Percentiles rank a stretch among this genome's conserved stretches.
Evolutionary conservation across 2,113 vertebrate genomes (phyloP).

Genomic region (Emberiza fucata): DNA sequence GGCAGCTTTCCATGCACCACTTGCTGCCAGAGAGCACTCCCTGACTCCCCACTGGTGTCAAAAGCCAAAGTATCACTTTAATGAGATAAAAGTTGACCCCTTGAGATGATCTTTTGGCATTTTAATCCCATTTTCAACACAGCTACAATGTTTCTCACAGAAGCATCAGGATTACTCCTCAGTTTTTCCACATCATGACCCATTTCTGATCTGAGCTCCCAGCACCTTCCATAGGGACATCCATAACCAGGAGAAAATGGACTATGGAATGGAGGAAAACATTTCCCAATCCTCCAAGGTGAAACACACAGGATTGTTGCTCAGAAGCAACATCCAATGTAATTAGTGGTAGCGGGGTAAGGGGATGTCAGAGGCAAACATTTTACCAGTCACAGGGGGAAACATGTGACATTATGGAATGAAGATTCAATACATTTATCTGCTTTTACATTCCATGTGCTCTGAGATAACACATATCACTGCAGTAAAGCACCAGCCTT

Average conservation of each 20-base stretch:
- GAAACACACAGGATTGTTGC: neutral
- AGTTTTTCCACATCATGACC: neutral
- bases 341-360: neutral
- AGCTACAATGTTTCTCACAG: neutral
- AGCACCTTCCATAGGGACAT: neutral
- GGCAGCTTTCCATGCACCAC: neutral
- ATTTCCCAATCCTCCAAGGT: neutral
- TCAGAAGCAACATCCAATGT: neutral
- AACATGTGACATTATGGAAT: rapidly evolving
- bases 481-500: neutral
- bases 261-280: neutral
- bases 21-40: neutral
- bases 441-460: neutral
- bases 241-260: neutral
- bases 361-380: neutral
- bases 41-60: neutral
- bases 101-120: neutral
- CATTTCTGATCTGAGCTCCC: neutral
- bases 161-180: neutral
- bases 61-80: slow-evolving; percentile 16
- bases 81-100: neutral
- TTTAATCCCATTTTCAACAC: slow-evolving; percentile 17
- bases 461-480: neutral
- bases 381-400: neutral
- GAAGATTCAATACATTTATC: neutral